Evolutionary conservation across 1,140 invertebrate genomes (phyloP).

Genomic region (Vollenhovia emeryi): DNA sequence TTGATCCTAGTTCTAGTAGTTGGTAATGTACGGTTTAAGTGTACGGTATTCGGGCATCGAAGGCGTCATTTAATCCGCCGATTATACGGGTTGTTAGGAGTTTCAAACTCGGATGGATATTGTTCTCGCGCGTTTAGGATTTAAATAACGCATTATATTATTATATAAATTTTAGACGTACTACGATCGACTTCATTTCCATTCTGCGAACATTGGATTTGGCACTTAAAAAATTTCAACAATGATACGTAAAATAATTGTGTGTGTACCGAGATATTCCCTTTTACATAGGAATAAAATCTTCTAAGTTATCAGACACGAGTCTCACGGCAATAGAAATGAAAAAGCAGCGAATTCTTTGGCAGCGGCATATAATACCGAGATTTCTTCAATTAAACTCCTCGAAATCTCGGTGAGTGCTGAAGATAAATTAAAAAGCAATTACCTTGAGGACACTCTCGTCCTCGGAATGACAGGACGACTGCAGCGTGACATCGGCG

Average conservation of each 20-base stretch:
- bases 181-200: background rate
- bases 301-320: background rate
- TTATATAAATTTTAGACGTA: no score
- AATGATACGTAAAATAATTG: background rate
- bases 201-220: background rate
- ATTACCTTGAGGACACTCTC: conserved; percentile 97
- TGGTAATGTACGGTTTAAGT: background rate
- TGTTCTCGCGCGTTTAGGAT: background rate
- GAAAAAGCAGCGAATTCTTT: background rate
- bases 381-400: conserved; percentile 12
- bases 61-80: background rate
- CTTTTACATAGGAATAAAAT: background rate
- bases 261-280: background rate
- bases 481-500: conserved; percentile 97
- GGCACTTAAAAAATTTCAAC: background rate
- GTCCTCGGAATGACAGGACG: conserved; percentile 97
- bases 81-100: background rate
- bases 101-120: conserved; percentile 5
- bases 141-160: conserved; percentile 1
- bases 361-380: background rate
- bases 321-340: background rate
- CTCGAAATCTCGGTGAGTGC: background rate
- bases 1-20: background rate
- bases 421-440: conserved; percentile 36
- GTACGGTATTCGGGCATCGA: background rate